phyloP scores from a whole-genome alignment of 2,797 vertebrate species.

The Ctenochaetus hawaiiensis region DNA sequence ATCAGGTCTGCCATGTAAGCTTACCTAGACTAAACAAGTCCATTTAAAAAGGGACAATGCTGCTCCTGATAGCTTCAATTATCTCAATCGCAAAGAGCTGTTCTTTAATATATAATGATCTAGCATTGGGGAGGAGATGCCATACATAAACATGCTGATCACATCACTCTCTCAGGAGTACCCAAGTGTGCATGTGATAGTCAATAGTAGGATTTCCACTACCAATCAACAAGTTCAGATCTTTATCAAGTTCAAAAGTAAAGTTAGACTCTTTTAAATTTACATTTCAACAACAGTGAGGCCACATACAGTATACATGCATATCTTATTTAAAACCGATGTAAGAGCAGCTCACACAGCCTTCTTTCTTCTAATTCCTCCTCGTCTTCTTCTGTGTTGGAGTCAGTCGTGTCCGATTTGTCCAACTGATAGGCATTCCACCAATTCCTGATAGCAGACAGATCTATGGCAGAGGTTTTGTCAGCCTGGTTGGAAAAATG shows the following conservation, averaged over 20 bases:
- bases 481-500: constrained; percentile 51
- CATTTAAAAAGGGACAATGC: constrained; percentile 28
- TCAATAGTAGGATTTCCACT: background rate
- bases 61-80: constrained; percentile 20
- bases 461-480: constrained; percentile 21
- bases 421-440: constrained; percentile 55
- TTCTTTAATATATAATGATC: constrained; percentile 49
- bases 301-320: background rate
- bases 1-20: constrained; percentile 2
- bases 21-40: constrained; percentile 14
- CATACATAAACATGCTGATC: background rate
- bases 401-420: constrained; percentile 51
- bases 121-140: background rate
- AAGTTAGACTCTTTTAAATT: background rate
- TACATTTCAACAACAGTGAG: background rate
- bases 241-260: background rate
- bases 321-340: background rate
- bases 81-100: constrained; percentile 29
- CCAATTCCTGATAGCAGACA: constrained; percentile 63
- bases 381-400: constrained; percentile 56
- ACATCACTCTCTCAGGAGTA: background rate
- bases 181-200: background rate
- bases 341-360: constrained; percentile 74
- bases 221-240: background rate
- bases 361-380: constrained; percentile 41